These are phyloP conservation scores for Heloderma charlesbogerti DNA, from an alignment of 2,113 vertebrate species.

Conservation along the genomic window DNA sequence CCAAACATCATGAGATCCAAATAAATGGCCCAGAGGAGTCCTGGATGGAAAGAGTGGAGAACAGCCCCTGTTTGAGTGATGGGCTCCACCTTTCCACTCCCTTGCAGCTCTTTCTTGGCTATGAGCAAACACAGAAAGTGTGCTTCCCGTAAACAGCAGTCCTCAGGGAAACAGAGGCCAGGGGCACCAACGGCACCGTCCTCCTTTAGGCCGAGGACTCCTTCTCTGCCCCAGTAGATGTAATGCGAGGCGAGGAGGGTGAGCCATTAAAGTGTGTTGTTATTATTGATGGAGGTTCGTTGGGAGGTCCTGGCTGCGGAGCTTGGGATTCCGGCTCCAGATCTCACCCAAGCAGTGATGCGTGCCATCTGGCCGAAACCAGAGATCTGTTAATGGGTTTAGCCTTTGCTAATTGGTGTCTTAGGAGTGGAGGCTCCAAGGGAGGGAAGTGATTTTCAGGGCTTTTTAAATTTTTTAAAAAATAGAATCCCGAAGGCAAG, in stretches of 20 bases:
- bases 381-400: conserved; percentile 77
- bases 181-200: not conserved
- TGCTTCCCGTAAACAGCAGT: not conserved
- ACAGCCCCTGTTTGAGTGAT: not conserved
- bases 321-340: conserved; percentile 63
- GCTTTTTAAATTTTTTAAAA: not conserved
- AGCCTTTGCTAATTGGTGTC: conserved; percentile 79
- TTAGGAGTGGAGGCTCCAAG: conserved; percentile 65
- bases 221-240: conserved; percentile 39
- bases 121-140: not conserved
- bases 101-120: not conserved
- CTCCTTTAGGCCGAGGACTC: conserved; percentile 19
- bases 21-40: not conserved
- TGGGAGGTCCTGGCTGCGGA: conserved; percentile 73
- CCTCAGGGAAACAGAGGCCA: not conserved
- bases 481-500: not conserved
- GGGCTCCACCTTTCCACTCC: not conserved
- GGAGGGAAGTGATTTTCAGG: conserved; percentile 37
- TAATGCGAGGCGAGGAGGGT: conserved; percentile 50
- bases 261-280: conserved; percentile 63
- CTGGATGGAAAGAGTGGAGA: not conserved
- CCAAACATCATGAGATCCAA: not conserved
- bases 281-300: conserved; percentile 74
- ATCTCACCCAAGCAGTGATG: conserved; percentile 67
- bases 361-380: conserved; percentile 77